Evolutionary conservation across 2,888 invertebrate species (phyloP), one percentile per base, ranked within the genome.

Genomic region (Apodemia duryi): DNA sequence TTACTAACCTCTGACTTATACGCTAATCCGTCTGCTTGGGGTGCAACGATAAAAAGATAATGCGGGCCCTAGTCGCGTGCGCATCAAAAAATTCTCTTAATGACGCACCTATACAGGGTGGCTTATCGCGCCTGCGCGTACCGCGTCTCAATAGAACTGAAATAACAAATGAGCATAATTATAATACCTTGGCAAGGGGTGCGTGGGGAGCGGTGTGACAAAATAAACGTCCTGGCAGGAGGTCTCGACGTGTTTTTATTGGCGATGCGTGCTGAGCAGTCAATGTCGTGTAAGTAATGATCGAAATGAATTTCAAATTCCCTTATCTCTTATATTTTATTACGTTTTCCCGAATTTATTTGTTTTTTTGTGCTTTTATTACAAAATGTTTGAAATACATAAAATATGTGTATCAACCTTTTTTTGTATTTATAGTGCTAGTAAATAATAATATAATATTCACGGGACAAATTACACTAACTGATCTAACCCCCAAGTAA

Each of bases 41-140:
- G 90, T 85, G 86, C 85, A 78, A 81, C 89, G 91, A 91, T 91
- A 91, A 91, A 91, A 91, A 89, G 91, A 90, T 91, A 91, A 91
- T 88, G 84, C 86, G 85, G 84, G 82, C 75, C 70, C 74, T 74
- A 82, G 89, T 79, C 91, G 90, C 90, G 90, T 88, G 91, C 91
- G 90, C 91, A 88, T 83, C 83, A 81, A 83, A 85, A 84, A 84
- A 81, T 79, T 77, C 72, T 76, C 78, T 83, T 91, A 88, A 90
- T 83, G 87, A 89, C 83, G 85, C 89, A 90, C 91, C 90, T 91
- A 88, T 88, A 78, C 77, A 79, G 76, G 78, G 75, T 74, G 83
- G 87, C 86, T 91, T 91, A 91, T 91, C 87, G 88, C 91, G 91
- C 90, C 90, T 89, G 91, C 91, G 88, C 83, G 72, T 63, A 70